Conservation (phyloP, 2,888 invertebrate genomes). For the Andrena chrysosceles region DNA sequence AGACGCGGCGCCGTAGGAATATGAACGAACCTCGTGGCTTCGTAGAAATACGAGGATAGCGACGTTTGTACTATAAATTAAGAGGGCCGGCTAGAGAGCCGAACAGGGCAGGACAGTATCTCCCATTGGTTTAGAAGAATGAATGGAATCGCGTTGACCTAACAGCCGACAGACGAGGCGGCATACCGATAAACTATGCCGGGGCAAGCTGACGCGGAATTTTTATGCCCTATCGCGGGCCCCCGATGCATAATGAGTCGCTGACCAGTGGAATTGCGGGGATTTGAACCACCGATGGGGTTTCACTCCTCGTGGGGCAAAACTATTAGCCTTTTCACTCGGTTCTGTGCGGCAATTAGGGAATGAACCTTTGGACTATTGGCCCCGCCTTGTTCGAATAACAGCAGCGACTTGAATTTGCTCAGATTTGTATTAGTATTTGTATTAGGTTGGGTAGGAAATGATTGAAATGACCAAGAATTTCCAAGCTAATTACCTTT, state of each 20-base stretch:
- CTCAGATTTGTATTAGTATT: not conserved
- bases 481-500: too few species aligned
- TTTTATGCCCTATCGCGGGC: constrained; percentile 43
- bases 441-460: constrained; percentile 15
- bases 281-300: not conserved
- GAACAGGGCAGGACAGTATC: constrained; percentile 56
- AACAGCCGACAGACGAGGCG: constrained; percentile 52
- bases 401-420: not conserved
- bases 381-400: not conserved
- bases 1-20: constrained; percentile 69
- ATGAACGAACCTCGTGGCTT: constrained; percentile 70
- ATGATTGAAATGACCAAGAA: too few species aligned
- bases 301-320: too few species aligned
- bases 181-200: constrained; percentile 59
- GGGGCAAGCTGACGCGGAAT: constrained; percentile 42
- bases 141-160: constrained; percentile 63
- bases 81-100: constrained; percentile 59
- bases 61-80: constrained; percentile 72
- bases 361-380: not conserved
- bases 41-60: constrained; percentile 70
- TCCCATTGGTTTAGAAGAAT: constrained; percentile 59
- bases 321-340: too few species aligned
- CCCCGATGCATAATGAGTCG: constrained; percentile 43
- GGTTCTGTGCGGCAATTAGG: not conserved
- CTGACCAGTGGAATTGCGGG: not conserved